These are phyloP conservation scores for Spilarctia lutea DNA, from an alignment of 2,888 invertebrate genomes.

Conservation along the genomic window DNA sequence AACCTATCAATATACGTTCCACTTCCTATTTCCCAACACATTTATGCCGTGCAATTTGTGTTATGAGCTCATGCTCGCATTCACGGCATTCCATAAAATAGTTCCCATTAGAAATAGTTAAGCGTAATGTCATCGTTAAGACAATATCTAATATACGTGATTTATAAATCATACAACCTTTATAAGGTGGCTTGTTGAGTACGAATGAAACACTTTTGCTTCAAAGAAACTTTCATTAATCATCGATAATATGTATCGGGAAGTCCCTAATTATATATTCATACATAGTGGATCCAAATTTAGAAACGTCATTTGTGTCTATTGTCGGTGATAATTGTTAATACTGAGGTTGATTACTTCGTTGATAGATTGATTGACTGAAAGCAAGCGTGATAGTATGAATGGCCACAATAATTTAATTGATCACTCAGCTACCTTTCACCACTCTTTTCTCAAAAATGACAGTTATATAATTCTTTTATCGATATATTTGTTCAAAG, in stretches of 20 bases:
- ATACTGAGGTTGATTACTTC: background rate
- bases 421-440: background rate
- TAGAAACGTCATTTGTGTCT: background rate
- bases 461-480: background rate
- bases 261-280: background rate
- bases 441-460: background rate
- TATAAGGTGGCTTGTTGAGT: conserved; percentile 11
- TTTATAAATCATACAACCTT: conserved; percentile 12
- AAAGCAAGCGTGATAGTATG: background rate
- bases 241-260: background rate
- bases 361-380: background rate
- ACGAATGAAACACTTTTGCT: conserved; percentile 8
- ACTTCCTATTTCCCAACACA: conserved; percentile 33
- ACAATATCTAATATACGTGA: conserved; percentile 41
- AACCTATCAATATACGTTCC: conserved; percentile 9
- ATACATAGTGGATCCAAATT: background rate
- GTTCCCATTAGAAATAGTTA: conserved; percentile 53
- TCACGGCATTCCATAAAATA: conserved; percentile 41
- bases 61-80: conserved; percentile 42
- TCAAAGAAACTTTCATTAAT: conserved; percentile 17
- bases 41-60: conserved; percentile 25
- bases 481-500: background rate
- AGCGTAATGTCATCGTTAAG: conserved; percentile 43
- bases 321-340: background rate
- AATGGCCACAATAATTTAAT: background rate